A percentile compares a stretch with the other conserved stretches of the same genome.
These are phyloP conservation scores for Eufriesea mexicana DNA, from an alignment of 1,140 invertebrate species.

Conservation along the genomic window DNA sequence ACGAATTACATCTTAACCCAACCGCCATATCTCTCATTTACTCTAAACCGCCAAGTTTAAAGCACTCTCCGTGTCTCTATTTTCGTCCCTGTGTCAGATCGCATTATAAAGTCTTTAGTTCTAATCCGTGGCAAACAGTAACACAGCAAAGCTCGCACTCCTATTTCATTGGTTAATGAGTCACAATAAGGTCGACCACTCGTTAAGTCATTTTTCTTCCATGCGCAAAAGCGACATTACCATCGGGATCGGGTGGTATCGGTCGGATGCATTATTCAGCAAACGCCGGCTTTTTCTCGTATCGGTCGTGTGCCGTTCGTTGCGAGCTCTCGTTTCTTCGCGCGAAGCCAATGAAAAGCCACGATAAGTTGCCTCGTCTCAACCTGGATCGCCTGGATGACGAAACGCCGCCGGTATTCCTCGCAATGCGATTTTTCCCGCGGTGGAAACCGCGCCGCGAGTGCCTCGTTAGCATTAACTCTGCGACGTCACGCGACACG, in stretches of 20 bases:
- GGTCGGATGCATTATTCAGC: slow-evolving; percentile 3
- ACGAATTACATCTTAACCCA: too few relatives aligned
- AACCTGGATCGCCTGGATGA: too few relatives aligned
- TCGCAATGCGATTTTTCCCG: slow-evolving; percentile 10
- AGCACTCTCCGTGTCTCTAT: neutral
- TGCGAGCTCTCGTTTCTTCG: neutral
- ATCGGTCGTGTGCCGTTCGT: neutral
- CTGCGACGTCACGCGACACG: neutral
- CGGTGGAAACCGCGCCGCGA: neutral
- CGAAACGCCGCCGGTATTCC: slow-evolving; percentile 1
- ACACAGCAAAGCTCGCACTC: slow-evolving; percentile 4
- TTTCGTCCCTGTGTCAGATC: slow-evolving; percentile 13
- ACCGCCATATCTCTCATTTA: too few relatives aligned
- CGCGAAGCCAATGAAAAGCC: neutral
- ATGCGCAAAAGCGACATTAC: slow-evolving; percentile 17
- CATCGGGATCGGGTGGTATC: neutral
- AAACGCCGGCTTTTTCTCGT: neutral
- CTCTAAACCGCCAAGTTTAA: neutral
- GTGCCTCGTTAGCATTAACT: neutral
- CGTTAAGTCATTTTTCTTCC: slow-evolving; percentile 35
- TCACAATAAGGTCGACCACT: slow-evolving; percentile 46
- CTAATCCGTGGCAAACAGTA: slow-evolving; percentile 1
- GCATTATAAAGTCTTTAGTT: slow-evolving; percentile 2
- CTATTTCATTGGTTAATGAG: slow-evolving; percentile 37
- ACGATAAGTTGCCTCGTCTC: neutral